Evolutionary conservation across 2,797 vertebrate species (phyloP), one percentile per base, ranked within the genome.

Genomic region (Falco peregrinus): DNA sequence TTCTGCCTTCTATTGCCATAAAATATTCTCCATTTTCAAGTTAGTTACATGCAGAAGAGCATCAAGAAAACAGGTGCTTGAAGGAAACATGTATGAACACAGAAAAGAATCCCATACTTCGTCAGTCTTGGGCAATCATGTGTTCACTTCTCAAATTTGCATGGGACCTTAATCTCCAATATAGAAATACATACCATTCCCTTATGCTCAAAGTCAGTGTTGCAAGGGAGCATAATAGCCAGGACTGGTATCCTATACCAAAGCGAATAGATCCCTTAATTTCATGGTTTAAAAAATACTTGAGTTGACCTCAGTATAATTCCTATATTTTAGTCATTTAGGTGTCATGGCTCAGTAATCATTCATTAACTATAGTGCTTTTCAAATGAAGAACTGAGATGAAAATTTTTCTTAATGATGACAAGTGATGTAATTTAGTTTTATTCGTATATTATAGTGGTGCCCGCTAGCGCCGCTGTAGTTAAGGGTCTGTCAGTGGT

Each of bases 341-440:
- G 69, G 61, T 98, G 98, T 98, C 98, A 98, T 97, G 98, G 97
- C 97, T 98, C 97, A 98, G 97, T 97, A 97, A 97, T 97, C 97
- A 96, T 98, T 98, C 97, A 98, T 98, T 98, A 98, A 98, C 97
- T 97, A 95, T 96, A 97, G 96, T 95, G 97, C 97, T 98, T 98
- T 97, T 97, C 97, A 96, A 97, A 97, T 97, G 97, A 98, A 97
- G 97, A 98, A 97, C 85, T 59, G 97, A 98, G 97, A 98, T 97
- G 98, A 97, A 97, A 96, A 97, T 98, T 97, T 97, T 97, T 98
- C 97, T 97, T 98, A 98, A 98, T 97, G 98, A 98, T 98, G 98
- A 98, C 98, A 98, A 97, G 98, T 97, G 97, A 97, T 97, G 96
- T 97, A 97, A 98, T 98, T 98, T 98, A 97, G 96, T 97, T 98